Conservation (phyloP, 64 coral and sea anemone species). For the Porites australiensis region DNA sequence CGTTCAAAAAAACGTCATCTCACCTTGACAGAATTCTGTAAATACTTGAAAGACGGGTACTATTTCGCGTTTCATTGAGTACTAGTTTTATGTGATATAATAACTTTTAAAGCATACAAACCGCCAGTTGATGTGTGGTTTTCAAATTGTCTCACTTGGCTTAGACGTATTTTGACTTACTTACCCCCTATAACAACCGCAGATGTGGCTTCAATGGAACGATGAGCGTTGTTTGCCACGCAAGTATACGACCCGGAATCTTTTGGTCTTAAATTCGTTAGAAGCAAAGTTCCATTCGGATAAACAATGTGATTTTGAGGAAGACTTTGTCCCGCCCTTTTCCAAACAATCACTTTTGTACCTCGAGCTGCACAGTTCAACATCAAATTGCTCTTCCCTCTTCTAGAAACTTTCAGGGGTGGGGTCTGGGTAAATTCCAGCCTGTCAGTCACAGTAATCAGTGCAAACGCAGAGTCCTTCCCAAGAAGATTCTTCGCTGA, state of each 20-base stretch:
- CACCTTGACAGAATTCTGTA: too few relatives aligned
- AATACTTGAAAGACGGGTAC: too few relatives aligned
- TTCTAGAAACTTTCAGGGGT: not conserved
- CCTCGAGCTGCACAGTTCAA: not conserved
- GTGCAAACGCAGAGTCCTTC: not conserved
- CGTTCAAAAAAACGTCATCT: too few relatives aligned
- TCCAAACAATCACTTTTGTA: not conserved
- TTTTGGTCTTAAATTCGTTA: not conserved
- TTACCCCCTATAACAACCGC: too few relatives aligned
- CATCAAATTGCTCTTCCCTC: not conserved
- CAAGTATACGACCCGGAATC: conserved; percentile 1
- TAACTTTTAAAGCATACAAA: too few relatives aligned
- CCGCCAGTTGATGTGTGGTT: too few relatives aligned
- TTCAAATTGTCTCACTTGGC: too few relatives aligned
- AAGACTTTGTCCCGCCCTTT: not conserved
- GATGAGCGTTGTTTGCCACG: not conserved
- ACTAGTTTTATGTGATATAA: too few relatives aligned
- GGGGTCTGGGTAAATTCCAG: not conserved
- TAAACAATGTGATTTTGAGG: conserved; percentile 11
- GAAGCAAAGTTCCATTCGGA: conserved; percentile 34
- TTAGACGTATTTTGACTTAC: too few relatives aligned
- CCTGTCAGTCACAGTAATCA: conserved; percentile 7
- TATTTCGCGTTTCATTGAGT: too few relatives aligned
- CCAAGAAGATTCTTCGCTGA: conserved; percentile 3
- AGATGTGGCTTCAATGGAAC: not conserved